Conservation (phyloP, 1,140 invertebrate species). For the Colletes latitarsis region DNA sequence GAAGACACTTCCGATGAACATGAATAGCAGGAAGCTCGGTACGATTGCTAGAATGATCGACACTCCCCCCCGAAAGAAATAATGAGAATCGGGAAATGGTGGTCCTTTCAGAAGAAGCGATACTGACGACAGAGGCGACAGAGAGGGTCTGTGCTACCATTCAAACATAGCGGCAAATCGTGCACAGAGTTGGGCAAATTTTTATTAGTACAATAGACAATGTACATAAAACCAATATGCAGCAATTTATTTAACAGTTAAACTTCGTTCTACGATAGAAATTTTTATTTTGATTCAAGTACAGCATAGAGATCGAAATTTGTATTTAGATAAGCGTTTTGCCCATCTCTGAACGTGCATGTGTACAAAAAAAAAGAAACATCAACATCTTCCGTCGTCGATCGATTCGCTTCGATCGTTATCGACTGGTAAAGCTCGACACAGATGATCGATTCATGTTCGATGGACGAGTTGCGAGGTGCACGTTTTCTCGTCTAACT, state of each 20-base stretch:
- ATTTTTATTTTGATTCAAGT: too few species aligned
- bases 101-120: constrained; percentile 45
- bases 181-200: background rate
- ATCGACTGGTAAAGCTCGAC: background rate
- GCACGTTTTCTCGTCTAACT: constrained; percentile 11
- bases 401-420: background rate
- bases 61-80: background rate
- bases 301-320: too few species aligned
- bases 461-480: background rate
- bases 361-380: constrained; percentile 4
- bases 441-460: background rate
- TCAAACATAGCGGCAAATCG: constrained; percentile 25
- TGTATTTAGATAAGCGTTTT: too few species aligned
- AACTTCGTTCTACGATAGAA: too few species aligned
- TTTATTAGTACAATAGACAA: too few species aligned
- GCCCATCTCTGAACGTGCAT: background rate
- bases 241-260: too few species aligned
- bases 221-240: too few species aligned
- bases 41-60: constrained; percentile 39
- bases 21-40: constrained; percentile 37
- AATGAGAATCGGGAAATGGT: constrained; percentile 40
- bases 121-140: constrained; percentile 49
- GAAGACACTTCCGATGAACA: constrained; percentile 22
- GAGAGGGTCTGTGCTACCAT: constrained; percentile 44
- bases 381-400: background rate